These are phyloP conservation scores for Chorisops tibialis DNA, from an alignment of 2,888 invertebrate genomes.

Conservation along the genomic window DNA sequence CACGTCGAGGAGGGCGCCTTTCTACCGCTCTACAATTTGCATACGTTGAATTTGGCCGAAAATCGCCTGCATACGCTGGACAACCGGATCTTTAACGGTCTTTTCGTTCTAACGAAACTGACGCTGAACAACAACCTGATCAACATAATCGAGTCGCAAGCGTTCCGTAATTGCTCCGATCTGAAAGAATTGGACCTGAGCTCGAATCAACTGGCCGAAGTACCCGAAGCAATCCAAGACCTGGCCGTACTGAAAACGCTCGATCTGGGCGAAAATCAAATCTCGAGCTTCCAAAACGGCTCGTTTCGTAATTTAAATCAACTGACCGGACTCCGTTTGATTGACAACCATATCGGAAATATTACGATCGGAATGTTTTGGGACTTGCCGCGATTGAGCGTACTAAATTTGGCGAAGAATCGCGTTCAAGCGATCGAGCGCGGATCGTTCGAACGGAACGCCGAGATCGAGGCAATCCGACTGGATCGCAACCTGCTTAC, in stretches of 20 bases:
- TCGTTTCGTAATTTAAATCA: constrained; percentile 82
- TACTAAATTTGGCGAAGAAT: constrained; percentile 85
- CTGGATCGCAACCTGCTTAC: constrained; percentile 84
- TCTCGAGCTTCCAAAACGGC: constrained; percentile 76
- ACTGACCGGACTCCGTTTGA: constrained; percentile 80
- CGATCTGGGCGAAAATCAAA: constrained; percentile 89
- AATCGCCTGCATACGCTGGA: constrained; percentile 80
- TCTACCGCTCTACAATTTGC: constrained; percentile 80
- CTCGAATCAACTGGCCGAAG: constrained; percentile 76
- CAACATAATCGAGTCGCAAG: constrained; percentile 71
- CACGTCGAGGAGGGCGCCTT: constrained; percentile 86
- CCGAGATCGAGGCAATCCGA: constrained; percentile 79
- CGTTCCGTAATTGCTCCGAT: constrained; percentile 84
- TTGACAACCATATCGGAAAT: constrained; percentile 86
- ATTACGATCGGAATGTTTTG: constrained; percentile 81
- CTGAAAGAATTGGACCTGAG: constrained; percentile 85
- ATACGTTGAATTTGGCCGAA: constrained; percentile 83
- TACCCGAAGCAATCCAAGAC: constrained; percentile 80
- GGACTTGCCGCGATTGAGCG: constrained; percentile 79
- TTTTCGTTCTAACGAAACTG: constrained; percentile 78
- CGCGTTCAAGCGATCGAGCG: constrained; percentile 81
- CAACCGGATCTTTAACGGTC: constrained; percentile 76
- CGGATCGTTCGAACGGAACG: constrained; percentile 77
- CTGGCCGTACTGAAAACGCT: constrained; percentile 80
- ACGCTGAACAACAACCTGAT: constrained; percentile 84